These are phyloP conservation scores for Abrostola triplasia DNA, from an alignment of 2,888 invertebrate species.

Conservation along the genomic window DNA sequence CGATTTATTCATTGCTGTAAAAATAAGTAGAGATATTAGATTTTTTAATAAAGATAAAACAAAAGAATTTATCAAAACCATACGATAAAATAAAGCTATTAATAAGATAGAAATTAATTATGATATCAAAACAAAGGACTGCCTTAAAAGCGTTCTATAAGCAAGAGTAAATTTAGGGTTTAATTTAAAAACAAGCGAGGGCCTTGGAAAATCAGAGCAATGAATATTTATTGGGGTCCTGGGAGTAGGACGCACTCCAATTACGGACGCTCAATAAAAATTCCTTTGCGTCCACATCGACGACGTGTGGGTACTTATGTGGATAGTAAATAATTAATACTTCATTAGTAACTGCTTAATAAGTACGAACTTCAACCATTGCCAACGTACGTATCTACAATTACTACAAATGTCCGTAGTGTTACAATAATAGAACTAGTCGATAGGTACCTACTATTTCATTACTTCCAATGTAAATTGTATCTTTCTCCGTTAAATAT, in stretches of 20 bases:
- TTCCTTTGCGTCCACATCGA: constrained; percentile 49
- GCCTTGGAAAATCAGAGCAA: constrained; percentile 70
- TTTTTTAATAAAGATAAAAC: too few species aligned
- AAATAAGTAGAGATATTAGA: too few species aligned
- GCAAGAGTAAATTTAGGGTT: constrained; percentile 54
- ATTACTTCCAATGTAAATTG: background rate
- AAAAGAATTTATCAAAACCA: too few species aligned
- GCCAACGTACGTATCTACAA: background rate
- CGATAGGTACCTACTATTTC: background rate
- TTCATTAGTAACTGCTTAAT: constrained; percentile 41
- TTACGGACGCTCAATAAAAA: constrained; percentile 65
- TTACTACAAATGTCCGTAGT: background rate
- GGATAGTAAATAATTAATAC: constrained; percentile 46
- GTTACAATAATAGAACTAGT: background rate
- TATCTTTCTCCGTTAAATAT: constrained; percentile 9
- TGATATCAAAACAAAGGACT: constrained; percentile 13
- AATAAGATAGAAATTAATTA: constrained; percentile 14
- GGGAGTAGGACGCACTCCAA: constrained; percentile 61
- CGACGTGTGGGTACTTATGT: constrained; percentile 35
- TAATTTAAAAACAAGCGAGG: constrained; percentile 65
- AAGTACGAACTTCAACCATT: too few species aligned
- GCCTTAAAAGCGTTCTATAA: constrained; percentile 51
- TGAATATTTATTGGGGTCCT: constrained; percentile 74
- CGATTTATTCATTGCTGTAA: too few species aligned
- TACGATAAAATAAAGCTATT: constrained; percentile 19